Conservation (phyloP, 2,797 vertebrate species). For the Anisognathus igniventris region DNA sequence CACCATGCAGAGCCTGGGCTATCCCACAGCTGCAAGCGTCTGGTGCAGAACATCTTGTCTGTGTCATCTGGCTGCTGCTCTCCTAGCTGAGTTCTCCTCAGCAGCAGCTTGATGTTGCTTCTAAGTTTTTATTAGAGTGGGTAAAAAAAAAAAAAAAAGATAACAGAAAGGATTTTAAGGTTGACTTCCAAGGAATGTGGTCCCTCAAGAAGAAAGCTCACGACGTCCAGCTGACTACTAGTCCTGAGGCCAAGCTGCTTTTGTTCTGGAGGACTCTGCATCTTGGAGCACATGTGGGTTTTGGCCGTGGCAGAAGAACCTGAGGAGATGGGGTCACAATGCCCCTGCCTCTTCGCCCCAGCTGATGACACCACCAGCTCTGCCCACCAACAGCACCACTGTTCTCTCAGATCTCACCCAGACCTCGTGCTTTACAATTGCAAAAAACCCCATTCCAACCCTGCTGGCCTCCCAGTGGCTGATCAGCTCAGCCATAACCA, state of each 20-base stretch:
- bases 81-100: neutral
- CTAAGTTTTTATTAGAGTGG: neutral
- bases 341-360: neutral
- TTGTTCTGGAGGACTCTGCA: neutral
- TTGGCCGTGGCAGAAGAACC: neutral
- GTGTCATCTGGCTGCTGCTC: neutral
- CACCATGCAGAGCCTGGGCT: fast-evolving
- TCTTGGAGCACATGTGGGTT: neutral
- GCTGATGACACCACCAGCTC: neutral
- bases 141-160: neutral
- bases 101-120: neutral
- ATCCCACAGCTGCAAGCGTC: neutral
- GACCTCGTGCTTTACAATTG: neutral
- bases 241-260: neutral
- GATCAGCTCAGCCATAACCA: neutral
- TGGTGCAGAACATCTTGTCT: neutral
- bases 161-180: neutral
- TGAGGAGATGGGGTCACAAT: neutral
- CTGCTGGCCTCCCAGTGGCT: neutral
- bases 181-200: neutral
- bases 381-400: neutral
- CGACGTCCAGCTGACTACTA: fast-evolving
- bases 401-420: neutral
- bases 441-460: neutral
- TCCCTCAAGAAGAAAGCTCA: neutral